Evolutionary conservation across 2,113 vertebrate genomes (phyloP), one percentile per base, ranked within the genome.

Genomic region (Grantiella picta): DNA sequence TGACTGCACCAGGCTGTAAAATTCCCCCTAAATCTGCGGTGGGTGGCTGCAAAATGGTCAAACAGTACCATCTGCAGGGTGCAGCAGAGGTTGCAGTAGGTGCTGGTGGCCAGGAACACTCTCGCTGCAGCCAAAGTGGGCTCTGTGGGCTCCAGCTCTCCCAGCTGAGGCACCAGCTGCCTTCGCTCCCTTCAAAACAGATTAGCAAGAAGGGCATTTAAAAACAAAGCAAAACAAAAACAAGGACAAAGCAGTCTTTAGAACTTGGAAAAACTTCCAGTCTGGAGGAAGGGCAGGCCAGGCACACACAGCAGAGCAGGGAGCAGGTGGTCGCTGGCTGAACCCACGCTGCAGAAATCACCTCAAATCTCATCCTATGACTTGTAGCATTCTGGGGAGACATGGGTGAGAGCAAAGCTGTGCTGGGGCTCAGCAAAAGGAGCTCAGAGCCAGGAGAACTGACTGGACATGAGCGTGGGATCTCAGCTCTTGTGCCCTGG

Each of bases 21-120:
- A 15, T 1, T 2, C 45, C 7, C 42, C 17, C 7, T 0, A 8
- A 2, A 35, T 1, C 49, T 6, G 69, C 6, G 1, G 40, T 4
- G 33, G 15, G 4, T 7, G 80, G 65, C 76, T 66, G 54, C 91
- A 96, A 49, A 78, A 4, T 3, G 82, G 93, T 97, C 84, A 2
- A 63, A 96, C 82, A 97, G 92, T 91, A 86, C 84, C 97, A 96
- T 28, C 97, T 95, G 64, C 90, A 94, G 97, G 95, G 72, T 14
- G 12, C 14, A 19, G 52, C 49, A 36, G 83, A 83, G 33, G 29
- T 24, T 95, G 91, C 94, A 96, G 0, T 0, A 7, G 44, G 33
- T 36, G 69, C 53, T n/a, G 50, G 4, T 12, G 76, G 22, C 69
- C 77, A 33, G 35, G 31, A 79, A 5, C 47, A 0, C 38, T 2